Evolutionary conservation across 2,113 vertebrate genomes (phyloP).

Genomic region (human): DNA sequence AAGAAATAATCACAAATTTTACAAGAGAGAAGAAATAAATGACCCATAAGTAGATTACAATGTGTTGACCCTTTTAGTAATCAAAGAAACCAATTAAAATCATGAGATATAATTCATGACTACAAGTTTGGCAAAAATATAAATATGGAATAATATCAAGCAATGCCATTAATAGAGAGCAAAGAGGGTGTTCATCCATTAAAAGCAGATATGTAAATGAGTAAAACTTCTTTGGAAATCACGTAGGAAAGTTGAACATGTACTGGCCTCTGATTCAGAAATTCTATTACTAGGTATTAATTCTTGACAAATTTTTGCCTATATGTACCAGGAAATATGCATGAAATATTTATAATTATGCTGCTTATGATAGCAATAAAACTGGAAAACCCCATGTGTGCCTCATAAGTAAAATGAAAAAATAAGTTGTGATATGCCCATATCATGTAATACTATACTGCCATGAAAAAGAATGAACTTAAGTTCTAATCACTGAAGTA

Average conservation of each 20-base stretch:
- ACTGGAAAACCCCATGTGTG: background rate
- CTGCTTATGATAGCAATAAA: background rate
- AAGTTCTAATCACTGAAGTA: background rate
- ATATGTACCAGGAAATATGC: background rate
- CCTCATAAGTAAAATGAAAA: background rate
- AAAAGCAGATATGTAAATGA: background rate
- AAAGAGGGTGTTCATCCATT: background rate
- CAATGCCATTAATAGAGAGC: background rate
- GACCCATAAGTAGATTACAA: background rate
- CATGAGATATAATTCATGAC: background rate
- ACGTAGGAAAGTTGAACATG: background rate
- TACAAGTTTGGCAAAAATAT: background rate
- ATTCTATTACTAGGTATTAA: background rate
- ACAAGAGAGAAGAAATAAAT: background rate
- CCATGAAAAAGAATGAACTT: background rate
- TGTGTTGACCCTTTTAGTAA: background rate
- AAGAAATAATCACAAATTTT: background rate
- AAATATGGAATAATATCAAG: background rate
- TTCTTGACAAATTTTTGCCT: background rate
- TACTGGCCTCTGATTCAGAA: background rate
- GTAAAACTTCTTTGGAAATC: background rate
- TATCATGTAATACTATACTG: background rate
- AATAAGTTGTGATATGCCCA: background rate
- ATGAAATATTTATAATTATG: background rate
- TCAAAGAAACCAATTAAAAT: slow-evolving; percentile 7